phyloP scores from a whole-genome alignment of 2,113 vertebrate species.

The Ifrita kowaldi region DNA sequence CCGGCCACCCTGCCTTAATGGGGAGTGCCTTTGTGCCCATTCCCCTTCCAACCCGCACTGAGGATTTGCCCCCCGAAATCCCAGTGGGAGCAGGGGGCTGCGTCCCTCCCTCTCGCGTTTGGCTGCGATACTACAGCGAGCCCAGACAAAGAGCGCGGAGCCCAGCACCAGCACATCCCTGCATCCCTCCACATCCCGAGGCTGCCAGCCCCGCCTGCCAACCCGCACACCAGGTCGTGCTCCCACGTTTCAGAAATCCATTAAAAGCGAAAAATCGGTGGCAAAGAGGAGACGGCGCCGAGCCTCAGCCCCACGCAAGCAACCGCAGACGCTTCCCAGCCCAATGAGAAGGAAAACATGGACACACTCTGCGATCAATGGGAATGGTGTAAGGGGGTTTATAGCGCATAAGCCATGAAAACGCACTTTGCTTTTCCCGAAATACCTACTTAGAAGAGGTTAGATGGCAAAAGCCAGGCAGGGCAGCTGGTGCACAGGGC shows the following conservation, averaged over 20 bases:
- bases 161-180: not conserved
- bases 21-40: accelerated
- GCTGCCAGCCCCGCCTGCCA: not conserved
- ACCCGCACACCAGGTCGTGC: accelerated
- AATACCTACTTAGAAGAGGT: accelerated
- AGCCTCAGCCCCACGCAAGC: accelerated
- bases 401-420: not conserved
- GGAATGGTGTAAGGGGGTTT: not conserved
- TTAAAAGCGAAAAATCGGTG: not conserved
- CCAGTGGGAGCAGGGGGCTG: not conserved
- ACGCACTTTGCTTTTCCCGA: not conserved
- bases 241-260: not conserved
- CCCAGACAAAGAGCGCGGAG: not conserved
- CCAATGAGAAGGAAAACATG: not conserved
- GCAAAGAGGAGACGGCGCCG: not conserved
- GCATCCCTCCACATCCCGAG: not conserved
- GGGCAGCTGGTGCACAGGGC: not conserved
- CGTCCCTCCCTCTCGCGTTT: not conserved
- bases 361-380: not conserved
- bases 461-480: not conserved
- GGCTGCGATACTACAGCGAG: not conserved
- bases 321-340: not conserved
- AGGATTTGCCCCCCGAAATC: not conserved
- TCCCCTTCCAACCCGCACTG: accelerated
- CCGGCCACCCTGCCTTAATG: accelerated